phyloP scores from a whole-genome alignment of 2,888 invertebrate genomes.

The Eupithecia subumbrata region DNA sequence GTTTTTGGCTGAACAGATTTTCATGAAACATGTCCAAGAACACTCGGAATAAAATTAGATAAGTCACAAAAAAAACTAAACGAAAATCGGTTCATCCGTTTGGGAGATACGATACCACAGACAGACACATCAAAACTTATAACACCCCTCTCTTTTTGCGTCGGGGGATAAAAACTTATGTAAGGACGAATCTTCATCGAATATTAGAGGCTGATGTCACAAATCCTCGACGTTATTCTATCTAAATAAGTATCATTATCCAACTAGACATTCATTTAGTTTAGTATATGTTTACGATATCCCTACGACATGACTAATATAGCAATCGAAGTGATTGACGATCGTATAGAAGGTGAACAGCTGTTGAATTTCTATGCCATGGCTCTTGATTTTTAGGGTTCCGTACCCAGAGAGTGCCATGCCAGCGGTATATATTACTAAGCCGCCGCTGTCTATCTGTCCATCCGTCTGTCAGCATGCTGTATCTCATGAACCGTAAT shows the following conservation, averaged over 20 bases:
- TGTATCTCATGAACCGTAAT: no score
- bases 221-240: neutral
- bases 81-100: no score
- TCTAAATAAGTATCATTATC: neutral
- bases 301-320: conserved; percentile 24
- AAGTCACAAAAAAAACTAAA: no score
- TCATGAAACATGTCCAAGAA: no score
- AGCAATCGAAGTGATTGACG: conserved; percentile 24
- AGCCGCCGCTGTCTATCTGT: no score
- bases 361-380: conserved; percentile 9
- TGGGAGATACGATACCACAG: no score
- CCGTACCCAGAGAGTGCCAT: neutral
- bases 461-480: no score
- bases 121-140: no score
- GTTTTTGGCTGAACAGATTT: no score
- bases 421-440: neutral
- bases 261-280: conserved; percentile 4
- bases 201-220: neutral
- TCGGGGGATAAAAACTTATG: neutral
- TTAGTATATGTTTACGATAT: conserved; percentile 17
- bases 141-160: no score
- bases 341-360: conserved; percentile 20
- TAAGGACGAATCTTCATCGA: neutral
- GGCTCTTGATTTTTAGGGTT: conserved; percentile 10
- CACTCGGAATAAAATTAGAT: no score